Evolutionary conservation across 1,140 invertebrate genomes (phyloP).

Genomic region (Bacillus rossius): DNA sequence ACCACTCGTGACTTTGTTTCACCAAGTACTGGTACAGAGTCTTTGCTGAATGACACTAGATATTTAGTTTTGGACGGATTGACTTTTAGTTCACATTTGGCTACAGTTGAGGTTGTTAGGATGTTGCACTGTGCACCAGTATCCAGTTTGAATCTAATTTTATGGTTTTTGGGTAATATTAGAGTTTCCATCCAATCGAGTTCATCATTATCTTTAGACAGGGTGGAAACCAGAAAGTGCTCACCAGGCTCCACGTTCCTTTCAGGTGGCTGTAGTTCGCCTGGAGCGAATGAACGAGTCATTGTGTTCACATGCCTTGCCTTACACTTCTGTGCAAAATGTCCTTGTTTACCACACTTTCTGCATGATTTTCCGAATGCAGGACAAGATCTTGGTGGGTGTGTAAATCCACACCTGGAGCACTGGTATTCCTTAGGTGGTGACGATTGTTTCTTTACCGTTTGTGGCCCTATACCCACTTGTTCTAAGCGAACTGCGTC

Average conservation of each 20-base stretch:
- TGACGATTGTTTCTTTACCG: not conserved
- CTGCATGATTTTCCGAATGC: not conserved
- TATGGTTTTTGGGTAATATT: not conserved
- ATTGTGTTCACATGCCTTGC: not conserved
- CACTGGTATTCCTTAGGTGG: not conserved
- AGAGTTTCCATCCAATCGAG: not conserved
- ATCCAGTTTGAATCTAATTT: not conserved
- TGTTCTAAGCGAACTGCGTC: too few relatives aligned
- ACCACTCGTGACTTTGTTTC: not conserved
- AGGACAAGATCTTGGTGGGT: not conserved
- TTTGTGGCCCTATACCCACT: not conserved
- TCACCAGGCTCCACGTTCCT: too few relatives aligned
- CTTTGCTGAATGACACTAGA: not conserved
- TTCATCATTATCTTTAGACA: not conserved
- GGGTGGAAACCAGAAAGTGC: too few relatives aligned
- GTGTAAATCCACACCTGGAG: not conserved
- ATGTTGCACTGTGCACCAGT: not conserved
- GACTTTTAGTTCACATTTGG: not conserved
- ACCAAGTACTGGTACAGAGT: not conserved
- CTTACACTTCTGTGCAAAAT: not conserved
- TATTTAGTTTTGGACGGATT: not conserved
- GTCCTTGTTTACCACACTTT: not conserved
- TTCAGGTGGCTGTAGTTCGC: too few relatives aligned
- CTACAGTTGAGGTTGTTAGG: not conserved
- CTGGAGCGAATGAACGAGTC: too few relatives aligned